Conservation (phyloP, 1,140 invertebrate genomes). For the Lamellibrachia luymesi region DNA sequence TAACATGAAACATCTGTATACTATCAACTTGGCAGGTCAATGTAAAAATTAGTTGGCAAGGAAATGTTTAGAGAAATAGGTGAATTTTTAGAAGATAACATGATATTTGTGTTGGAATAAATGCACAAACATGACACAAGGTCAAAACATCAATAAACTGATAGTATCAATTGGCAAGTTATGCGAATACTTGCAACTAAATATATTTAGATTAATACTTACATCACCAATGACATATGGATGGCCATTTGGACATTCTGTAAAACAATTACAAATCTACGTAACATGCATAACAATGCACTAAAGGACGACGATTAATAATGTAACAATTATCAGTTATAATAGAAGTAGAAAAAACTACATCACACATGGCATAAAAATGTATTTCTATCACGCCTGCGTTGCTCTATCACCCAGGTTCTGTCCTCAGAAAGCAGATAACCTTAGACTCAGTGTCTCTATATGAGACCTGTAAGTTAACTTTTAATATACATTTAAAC, state of each 20-base stretch:
- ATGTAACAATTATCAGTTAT: not conserved
- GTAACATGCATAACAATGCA: not conserved
- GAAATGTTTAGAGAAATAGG: too few relatives aligned
- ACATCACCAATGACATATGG: constrained; percentile 50
- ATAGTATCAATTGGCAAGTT: not conserved
- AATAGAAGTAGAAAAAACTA: not conserved
- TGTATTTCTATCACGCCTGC: not conserved
- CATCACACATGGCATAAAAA: not conserved
- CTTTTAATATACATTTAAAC: not conserved
- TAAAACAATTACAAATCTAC: constrained; percentile 21
- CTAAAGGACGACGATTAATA: not conserved
- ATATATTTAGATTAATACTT: constrained; percentile 30
- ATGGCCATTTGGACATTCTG: constrained; percentile 51
- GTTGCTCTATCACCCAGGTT: not conserved
- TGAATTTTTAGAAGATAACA: not conserved
- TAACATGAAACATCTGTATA: too few relatives aligned
- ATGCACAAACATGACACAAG: not conserved
- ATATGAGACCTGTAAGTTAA: too few relatives aligned
- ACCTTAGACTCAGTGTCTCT: not conserved
- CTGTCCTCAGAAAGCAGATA: not conserved
- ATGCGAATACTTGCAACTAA: constrained; percentile 14
- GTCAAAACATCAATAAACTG: not conserved
- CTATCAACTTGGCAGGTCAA: too few relatives aligned
- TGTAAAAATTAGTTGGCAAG: too few relatives aligned
- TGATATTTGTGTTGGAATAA: not conserved